Evolutionary conservation across 2,113 vertebrate species (phyloP).

Genomic region (Nothocercus nigrocapillus): DNA sequence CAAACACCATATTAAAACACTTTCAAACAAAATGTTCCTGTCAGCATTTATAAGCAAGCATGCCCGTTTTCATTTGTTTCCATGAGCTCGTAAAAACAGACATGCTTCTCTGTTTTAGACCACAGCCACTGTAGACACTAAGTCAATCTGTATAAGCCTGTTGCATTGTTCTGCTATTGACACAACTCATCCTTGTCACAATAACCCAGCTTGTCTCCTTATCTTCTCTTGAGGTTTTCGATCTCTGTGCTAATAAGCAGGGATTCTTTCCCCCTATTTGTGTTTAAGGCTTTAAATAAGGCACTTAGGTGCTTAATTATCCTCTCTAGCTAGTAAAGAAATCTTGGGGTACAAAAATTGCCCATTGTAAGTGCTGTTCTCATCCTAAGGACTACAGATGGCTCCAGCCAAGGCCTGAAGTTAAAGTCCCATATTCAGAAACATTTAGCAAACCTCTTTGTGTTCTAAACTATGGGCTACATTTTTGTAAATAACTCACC

Average conservation of each 20-base stretch:
- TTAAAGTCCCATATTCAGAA: background rate
- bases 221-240: background rate
- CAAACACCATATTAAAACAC: background rate
- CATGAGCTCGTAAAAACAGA: background rate
- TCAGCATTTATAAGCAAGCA: background rate
- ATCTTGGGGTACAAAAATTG: background rate
- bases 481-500: background rate
- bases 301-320: background rate
- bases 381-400: background rate
- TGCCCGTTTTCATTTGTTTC: background rate
- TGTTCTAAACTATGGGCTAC: background rate
- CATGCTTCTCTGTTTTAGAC: background rate
- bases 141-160: background rate
- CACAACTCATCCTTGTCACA: background rate
- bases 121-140: background rate
- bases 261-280: background rate
- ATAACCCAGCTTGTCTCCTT: background rate
- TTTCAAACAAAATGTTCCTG: background rate
- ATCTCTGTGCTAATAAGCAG: rapidly evolving
- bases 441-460: background rate
- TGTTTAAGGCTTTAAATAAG: background rate
- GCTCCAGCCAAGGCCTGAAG: background rate
- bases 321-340: background rate
- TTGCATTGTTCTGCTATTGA: background rate
- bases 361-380: background rate